Evolutionary conservation across 2,797 vertebrate species (phyloP), one percentile per base, ranked within the genome.

Genomic region (Cichlasoma orientale): DNA sequence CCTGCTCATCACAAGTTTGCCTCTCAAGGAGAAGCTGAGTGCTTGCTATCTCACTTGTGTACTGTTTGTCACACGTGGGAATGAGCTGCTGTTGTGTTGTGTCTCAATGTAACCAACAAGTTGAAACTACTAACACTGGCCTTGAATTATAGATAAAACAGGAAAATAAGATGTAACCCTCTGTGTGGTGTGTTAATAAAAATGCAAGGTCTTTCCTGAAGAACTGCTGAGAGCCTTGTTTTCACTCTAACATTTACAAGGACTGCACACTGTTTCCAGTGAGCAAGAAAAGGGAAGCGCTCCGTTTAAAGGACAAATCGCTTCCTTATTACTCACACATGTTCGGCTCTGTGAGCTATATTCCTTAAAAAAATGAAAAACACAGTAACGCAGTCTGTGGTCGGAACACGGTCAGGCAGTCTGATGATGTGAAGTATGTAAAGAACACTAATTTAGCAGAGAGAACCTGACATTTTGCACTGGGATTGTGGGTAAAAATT

Each of bases 251-350:
- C 73, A 56, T 80, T 18, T 27, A 33, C 5, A 2, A 75, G 50
- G 47, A 41, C 36, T 57, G 19, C 47, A 57, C 38, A 9, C 21
- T 29, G 18, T 72, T 90, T 90, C 84, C 77, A 77, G 16, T 56
- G 79, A 81, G 58, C 54, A 76, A 47, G 82, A 94, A 95, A 89
- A 88, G 74, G 79, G 95, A 96, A 96, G 92, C 85, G 86, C 54
- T 76, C 76, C 74, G 47, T 75, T 18, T 16, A 74, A 18, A 82
- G 14, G 2, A 2, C 77, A 82, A 89, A 80, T 92, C 92, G 8
- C 87, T 95, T 96, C 95, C 84, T 59, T 86, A 86, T 96, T 95
- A 80, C 88, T 72, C 16, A 86, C 29, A 81, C 58, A 82, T 52
- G 54, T 53, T 71, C 56, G 1, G 1, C 31, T 74, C 14, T 52